Percentiles rank a stretch among this genome's conserved stretches.
Conservation (phyloP, 1,140 invertebrate species). For the Microplitis demolitor region DNA sequence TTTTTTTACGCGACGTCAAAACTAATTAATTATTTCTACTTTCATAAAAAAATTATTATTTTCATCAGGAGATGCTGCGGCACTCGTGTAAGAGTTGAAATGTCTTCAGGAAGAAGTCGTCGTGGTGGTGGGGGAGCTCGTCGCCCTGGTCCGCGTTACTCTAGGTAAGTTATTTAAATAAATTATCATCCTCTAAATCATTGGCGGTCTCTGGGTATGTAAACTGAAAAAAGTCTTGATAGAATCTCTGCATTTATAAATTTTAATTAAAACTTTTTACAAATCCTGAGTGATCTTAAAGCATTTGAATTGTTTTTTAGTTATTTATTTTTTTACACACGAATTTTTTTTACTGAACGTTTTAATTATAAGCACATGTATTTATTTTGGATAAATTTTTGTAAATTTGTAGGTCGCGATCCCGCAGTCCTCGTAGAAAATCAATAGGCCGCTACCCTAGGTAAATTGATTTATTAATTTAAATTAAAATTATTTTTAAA, state of each 20-base stretch:
- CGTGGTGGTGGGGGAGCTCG: conserved; percentile 71
- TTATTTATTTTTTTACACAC: not conserved
- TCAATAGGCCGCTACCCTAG: conserved; percentile 45
- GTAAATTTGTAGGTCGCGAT: conserved; percentile 30
- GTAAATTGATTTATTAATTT: conserved; percentile 25
- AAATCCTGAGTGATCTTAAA: not conserved
- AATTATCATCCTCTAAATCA: not conserved
- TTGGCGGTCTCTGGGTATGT: not conserved
- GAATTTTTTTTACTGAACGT: not conserved
- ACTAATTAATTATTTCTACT: not conserved
- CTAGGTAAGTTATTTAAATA: conserved; percentile 56
- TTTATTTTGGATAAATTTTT: conserved; percentile 13
- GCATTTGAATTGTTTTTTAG: too few species aligned
- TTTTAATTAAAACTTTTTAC: not conserved
- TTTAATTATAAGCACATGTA: conserved; percentile 4
- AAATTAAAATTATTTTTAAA: not conserved
- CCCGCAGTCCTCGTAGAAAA: conserved; percentile 41
- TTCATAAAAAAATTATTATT: conserved; percentile 10
- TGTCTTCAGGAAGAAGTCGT: conserved; percentile 83
- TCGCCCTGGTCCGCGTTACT: conserved; percentile 60
- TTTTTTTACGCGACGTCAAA: not conserved
- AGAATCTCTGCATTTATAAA: too few species aligned
- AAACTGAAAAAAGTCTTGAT: conserved; percentile 6
- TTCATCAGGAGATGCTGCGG: conserved; percentile 75
- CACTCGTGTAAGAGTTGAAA: conserved; percentile 82